A percentile compares a stretch with the other conserved stretches of the same genome.
Conservation (phyloP, 1,140 invertebrate species). For the Drosophila pseudoobscura region DNA sequence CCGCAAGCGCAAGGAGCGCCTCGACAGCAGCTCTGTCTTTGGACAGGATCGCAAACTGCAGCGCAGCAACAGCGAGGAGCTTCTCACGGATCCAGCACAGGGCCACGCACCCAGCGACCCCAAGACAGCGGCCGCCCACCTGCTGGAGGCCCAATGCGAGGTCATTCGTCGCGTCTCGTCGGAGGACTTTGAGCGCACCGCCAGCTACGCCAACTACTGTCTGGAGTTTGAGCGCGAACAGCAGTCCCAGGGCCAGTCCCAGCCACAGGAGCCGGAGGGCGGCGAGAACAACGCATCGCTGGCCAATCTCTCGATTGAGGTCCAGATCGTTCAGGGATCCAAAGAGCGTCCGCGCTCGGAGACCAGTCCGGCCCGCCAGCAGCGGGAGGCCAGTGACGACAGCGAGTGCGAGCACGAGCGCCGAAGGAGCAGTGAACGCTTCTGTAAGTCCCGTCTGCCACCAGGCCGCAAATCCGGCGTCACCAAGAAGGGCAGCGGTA, state of each 20-base stretch:
- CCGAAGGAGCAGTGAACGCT: conserved; percentile 79
- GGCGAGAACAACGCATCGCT: conserved; percentile 70
- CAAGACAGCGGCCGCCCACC: conserved; percentile 20
- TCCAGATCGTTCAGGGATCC: conserved; percentile 25
- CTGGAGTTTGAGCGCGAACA: conserved; percentile 69
- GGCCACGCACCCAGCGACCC: conserved; percentile 6
- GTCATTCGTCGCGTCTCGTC: conserved; percentile 78
- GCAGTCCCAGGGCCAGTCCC: background rate
- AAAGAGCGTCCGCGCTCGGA: conserved; percentile 72
- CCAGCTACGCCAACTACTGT: conserved; percentile 69
- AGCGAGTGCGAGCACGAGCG: conserved; percentile 84
- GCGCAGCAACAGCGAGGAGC: conserved; percentile 89
- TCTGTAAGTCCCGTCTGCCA: conserved; percentile 79
- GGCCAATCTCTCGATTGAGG: conserved; percentile 51
- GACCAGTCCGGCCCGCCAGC: conserved; percentile 72
- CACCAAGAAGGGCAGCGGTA: conserved; percentile 60
- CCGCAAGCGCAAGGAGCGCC: conserved; percentile 91
- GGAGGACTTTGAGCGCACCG: conserved; percentile 78
- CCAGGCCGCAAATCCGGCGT: conserved; percentile 76
- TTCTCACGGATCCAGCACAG: conserved; percentile 59
- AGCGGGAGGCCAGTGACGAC: conserved; percentile 82
- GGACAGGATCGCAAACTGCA: conserved; percentile 90
- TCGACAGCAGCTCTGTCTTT: conserved; percentile 86
- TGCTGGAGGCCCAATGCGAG: conserved; percentile 47
- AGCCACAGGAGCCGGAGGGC: conserved; percentile 19